Conservation (phyloP, 2,888 invertebrate species). For the Acleris emargana region DNA sequence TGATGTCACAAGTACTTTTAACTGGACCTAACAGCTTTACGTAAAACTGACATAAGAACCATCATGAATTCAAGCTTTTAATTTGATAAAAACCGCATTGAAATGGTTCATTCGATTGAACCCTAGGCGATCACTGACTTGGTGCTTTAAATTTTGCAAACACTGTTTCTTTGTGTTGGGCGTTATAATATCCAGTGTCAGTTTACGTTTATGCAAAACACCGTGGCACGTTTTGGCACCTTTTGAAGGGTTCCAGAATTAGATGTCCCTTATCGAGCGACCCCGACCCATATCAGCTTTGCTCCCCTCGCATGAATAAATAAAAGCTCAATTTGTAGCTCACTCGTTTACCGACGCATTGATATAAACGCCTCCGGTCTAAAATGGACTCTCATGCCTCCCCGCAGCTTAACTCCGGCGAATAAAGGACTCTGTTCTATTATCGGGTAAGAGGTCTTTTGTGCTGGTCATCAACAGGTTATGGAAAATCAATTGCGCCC, state of each 20-base stretch:
- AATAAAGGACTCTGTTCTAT: slow-evolving; percentile 32
- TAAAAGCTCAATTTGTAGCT: slow-evolving; percentile 80
- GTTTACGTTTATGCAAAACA: slow-evolving; percentile 53
- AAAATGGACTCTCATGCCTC: slow-evolving; percentile 60
- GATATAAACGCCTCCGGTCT: slow-evolving; percentile 62
- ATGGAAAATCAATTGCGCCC: slow-evolving; percentile 59
- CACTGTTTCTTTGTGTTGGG: too few species aligned
- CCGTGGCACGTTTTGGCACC: slow-evolving; percentile 53
- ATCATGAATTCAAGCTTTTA: too few species aligned
- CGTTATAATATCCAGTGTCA: background rate
- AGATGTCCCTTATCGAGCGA: slow-evolving; percentile 74
- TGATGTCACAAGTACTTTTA: too few species aligned
- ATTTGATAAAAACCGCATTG: too few species aligned
- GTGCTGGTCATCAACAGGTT: slow-evolving; percentile 56
- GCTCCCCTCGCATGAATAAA: slow-evolving; percentile 79
- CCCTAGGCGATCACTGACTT: too few species aligned
- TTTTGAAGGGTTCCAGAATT: slow-evolving; percentile 60
- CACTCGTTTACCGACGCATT: slow-evolving; percentile 69
- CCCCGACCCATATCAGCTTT: slow-evolving; percentile 79
- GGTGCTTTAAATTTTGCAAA: too few species aligned
- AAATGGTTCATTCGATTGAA: too few species aligned
- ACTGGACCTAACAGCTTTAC: too few species aligned
- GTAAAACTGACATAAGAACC: too few species aligned
- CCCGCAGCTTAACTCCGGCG: slow-evolving; percentile 46
- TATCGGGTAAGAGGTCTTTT: slow-evolving; percentile 47